Evolutionary conservation across 2,797 vertebrate genomes (phyloP).

Genomic region (Characodon lateralis): DNA sequence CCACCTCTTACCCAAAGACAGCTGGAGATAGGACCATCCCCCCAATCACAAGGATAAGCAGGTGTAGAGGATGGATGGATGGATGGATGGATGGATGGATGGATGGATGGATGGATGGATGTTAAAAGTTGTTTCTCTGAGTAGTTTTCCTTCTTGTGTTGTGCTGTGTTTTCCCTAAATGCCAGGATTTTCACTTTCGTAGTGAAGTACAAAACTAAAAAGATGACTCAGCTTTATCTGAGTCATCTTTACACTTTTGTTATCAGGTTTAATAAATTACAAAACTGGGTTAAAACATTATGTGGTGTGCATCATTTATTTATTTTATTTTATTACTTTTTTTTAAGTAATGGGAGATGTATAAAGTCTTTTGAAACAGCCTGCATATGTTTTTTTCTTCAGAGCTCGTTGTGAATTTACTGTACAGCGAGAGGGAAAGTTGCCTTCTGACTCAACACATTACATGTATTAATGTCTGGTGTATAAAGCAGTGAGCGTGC

Average conservation of each 20-base stretch:
- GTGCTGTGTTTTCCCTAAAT: not conserved
- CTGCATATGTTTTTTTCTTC: not conserved
- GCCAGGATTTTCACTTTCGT: not conserved
- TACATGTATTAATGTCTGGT: not conserved
- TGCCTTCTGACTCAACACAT: constrained; percentile 18
- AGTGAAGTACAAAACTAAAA: not conserved
- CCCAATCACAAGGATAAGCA: too few species aligned
- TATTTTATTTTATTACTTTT: not conserved
- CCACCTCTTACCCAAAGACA: too few species aligned
- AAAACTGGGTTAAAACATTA: not conserved
- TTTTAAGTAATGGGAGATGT: not conserved
- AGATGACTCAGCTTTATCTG: not conserved
- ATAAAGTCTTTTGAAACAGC: constrained; percentile 1
- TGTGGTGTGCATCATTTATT: too few species aligned
- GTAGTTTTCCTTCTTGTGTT: not conserved
- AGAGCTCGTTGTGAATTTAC: constrained; percentile 10
- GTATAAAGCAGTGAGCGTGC: not conserved
- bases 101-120: not conserved
- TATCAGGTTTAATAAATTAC: not conserved
- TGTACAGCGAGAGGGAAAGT: constrained; percentile 2
- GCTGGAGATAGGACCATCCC: too few species aligned
- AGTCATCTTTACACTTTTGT: not conserved
- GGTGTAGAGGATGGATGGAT: not conserved
- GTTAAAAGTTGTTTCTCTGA: not conserved
- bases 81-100: not conserved